Base-by-base conservation (phyloP, 2,888 invertebrate genomes). In the Bombylius major region DNA sequence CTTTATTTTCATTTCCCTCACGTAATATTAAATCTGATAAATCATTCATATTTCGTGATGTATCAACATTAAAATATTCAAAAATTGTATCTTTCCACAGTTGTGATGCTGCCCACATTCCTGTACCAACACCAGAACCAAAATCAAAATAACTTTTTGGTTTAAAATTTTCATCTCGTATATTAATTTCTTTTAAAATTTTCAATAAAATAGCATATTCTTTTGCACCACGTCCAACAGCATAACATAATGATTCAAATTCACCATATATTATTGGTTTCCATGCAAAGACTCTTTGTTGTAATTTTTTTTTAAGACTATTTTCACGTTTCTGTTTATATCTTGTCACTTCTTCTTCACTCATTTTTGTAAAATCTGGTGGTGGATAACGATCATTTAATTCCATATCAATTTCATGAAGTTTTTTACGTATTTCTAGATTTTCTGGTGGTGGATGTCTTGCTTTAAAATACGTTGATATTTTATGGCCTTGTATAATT, bases 91-190 rank as follows among this genome's bases (percentile, higher is more conserved):
- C 74, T 9, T 78, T 75, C 93, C 93, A 97, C 14, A 79, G 76
- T 5, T 76, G 70, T 64, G 84, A 83, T 0, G 85, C 82, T 0
- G 90, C 95, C 94, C 94, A 94, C 54, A 84, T 82, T 0, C 83
- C 88, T 0, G 89, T 87, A 0, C 94, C 95, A 5, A 90, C 75
- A 0, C 97, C 97, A 6, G 94, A 90, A 1, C 96, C 97, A 71
- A 90, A 93, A 75, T 97, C 95, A 63, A 95, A 87, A 62, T 92
- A 79, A 47, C 79, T 78, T 57, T 79, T 75, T 0, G 96, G 96
- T 57, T 77, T 76, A 69, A 88, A 96, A 23, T 80, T 70, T 0
- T 78, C 76, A 68, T 86, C 78, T 54, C 82, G 76, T 46, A 68
- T 68, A 52, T 75, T 74, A 54, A 95, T 86, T 76, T 94, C 93